phyloP scores from a whole-genome alignment of 2,113 vertebrate species.

The Lepus timidus region DNA sequence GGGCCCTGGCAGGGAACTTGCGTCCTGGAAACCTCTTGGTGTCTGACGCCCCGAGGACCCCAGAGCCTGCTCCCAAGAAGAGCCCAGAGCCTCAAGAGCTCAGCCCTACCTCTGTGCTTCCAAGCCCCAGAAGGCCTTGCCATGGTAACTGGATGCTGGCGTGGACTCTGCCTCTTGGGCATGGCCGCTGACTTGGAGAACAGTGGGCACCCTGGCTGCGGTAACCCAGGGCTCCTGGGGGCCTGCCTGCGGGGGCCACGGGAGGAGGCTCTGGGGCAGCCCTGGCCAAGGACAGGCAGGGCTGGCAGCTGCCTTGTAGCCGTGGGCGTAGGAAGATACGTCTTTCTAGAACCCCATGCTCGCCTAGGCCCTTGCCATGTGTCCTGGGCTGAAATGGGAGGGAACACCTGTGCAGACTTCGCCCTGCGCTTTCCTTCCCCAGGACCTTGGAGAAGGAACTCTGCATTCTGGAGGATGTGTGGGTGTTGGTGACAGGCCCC shows the following conservation, averaged over 20 bases:
- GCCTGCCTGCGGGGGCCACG: not conserved
- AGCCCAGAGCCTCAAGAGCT: not conserved
- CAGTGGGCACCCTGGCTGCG: fast-evolving
- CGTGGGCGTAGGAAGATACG: not conserved
- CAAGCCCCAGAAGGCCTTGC: not conserved
- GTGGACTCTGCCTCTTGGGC: not conserved
- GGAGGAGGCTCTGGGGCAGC: not conserved
- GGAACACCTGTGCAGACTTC: not conserved
- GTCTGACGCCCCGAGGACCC: not conserved
- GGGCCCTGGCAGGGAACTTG: not conserved
- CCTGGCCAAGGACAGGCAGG: not conserved
- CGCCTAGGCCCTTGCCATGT: not conserved
- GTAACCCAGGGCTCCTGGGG: not conserved
- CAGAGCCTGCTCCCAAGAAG: too few relatives aligned
- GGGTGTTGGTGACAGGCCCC: not conserved
- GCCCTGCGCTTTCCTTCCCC: not conserved
- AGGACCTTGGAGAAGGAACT: not conserved
- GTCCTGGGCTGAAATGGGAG: not conserved
- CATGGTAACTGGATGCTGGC: not conserved
- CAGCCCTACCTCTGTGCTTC: not conserved
- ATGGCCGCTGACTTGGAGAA: not conserved
- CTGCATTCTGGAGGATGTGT: not conserved
- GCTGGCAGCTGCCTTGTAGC: too few relatives aligned
- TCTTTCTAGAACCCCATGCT: not conserved
- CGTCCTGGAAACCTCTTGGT: not conserved